Percentiles rank a stretch among this genome's conserved stretches.
phyloP scores from a whole-genome alignment of 2,888 invertebrate species.

The Busseola fusca region DNA sequence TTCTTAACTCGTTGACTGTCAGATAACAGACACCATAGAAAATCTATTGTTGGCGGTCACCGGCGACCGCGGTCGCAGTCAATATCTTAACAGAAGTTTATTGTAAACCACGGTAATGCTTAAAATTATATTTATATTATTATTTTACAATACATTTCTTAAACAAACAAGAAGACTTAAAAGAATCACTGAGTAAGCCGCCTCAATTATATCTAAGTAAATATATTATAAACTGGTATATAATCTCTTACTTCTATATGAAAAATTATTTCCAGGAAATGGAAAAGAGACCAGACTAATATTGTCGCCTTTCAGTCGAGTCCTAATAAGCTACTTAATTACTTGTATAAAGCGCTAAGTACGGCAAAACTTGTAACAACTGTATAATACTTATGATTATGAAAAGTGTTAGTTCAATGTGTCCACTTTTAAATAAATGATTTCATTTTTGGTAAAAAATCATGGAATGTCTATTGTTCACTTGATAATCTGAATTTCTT shows the following conservation, averaged over 20 bases:
- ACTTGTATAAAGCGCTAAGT: constrained; percentile 76
- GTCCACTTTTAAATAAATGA: constrained; percentile 43
- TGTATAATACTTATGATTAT: constrained; percentile 55
- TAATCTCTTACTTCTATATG: constrained; percentile 67
- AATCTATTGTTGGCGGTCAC: too few species aligned
- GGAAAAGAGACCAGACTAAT: constrained; percentile 82
- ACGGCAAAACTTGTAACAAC: constrained; percentile 71
- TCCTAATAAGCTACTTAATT: constrained; percentile 75
- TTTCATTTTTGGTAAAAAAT: constrained; percentile 35
- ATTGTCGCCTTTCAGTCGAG: constrained; percentile 87
- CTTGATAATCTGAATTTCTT: constrained; percentile 53
- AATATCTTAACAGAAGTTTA: neutral
- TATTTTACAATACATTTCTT: constrained; percentile 46
- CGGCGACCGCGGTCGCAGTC: too few species aligned
- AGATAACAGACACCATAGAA: too few species aligned
- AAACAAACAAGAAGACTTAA: constrained; percentile 39
- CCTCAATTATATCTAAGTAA: constrained; percentile 54
- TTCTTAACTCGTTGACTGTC: neutral
- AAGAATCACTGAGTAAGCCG: constrained; percentile 33
- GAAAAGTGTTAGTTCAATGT: constrained; percentile 47
- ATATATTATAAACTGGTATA: constrained; percentile 65
- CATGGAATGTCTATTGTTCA: constrained; percentile 78
- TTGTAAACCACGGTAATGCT: constrained; percentile 26
- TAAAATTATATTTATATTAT: constrained; percentile 36
- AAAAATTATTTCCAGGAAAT: constrained; percentile 73